Percentiles rank a stretch among this genome's conserved stretches.
Evolutionary conservation across 2,888 invertebrate genomes (phyloP).

Genomic region (Chaitophorus viminalis): DNA sequence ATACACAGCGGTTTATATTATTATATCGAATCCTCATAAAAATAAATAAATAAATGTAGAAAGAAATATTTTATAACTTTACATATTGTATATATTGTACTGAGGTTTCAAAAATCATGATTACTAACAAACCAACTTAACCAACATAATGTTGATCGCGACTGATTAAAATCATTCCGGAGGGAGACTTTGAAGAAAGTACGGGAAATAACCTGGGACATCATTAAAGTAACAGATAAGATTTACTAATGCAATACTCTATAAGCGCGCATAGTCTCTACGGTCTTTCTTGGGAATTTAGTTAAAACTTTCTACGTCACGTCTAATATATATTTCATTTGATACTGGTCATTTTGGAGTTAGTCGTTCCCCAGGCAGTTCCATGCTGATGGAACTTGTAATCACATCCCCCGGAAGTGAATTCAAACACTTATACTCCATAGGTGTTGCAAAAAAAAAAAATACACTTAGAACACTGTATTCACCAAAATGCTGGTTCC

Average conservation of each 20-base stretch:
- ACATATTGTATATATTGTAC: too few relatives aligned
- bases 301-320: background rate
- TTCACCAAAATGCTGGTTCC: too few relatives aligned
- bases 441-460: too few relatives aligned
- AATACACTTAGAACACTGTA: too few relatives aligned
- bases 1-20: too few relatives aligned
- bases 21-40: too few relatives aligned
- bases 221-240: background rate
- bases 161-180: background rate
- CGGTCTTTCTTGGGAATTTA: background rate
- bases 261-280: background rate
- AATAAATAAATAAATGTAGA: too few relatives aligned
- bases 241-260: background rate
- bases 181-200: background rate
- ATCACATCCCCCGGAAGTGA: background rate
- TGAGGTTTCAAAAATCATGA: too few relatives aligned
- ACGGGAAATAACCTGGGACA: background rate
- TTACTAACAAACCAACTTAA: too few relatives aligned
- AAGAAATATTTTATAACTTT: too few relatives aligned
- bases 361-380: background rate
- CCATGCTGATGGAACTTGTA: background rate
- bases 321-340: slow-evolving; percentile 18
- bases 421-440: too few relatives aligned
- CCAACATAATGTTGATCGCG: background rate
- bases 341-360: too few relatives aligned